Evolutionary conservation across 2,113 vertebrate genomes (phyloP).

Genomic region (Odocoileus hemionus): DNA sequence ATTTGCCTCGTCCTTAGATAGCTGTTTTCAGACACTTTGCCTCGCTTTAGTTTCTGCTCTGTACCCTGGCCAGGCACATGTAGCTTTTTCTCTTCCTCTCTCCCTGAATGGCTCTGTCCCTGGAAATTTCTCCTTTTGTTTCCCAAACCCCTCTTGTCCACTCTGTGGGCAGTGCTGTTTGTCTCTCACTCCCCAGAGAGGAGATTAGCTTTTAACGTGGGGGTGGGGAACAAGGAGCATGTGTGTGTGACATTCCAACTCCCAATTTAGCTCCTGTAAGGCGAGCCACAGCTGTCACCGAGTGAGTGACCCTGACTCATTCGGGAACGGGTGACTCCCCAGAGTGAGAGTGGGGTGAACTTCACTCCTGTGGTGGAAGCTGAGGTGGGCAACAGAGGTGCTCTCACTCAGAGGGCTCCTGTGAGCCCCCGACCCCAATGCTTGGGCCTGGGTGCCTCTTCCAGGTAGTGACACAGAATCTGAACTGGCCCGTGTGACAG

Average conservation of each 20-base stretch:
- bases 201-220: conserved; percentile 73
- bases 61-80: neutral
- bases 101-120: neutral
- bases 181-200: conserved; percentile 29
- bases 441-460: neutral
- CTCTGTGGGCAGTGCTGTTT: neutral
- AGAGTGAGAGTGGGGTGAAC: neutral
- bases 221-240: conserved; percentile 62
- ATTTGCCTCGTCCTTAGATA: neutral
- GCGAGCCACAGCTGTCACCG: conserved; percentile 78
- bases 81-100: neutral
- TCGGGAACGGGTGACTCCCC: conserved; percentile 7
- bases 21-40: neutral
- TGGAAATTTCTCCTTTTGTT: neutral
- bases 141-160: neutral
- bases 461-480: neutral
- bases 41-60: neutral
- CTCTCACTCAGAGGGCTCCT: neutral
- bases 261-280: conserved; percentile 81
- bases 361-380: neutral
- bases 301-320: conserved; percentile 82
- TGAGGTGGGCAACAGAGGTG: neutral
- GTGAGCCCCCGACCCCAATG: neutral
- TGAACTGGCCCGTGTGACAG: neutral
- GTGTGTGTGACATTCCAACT: conserved; percentile 72